Evolutionary conservation across 2,888 invertebrate species (phyloP).

Genomic region (Tetramorium bicarinatum): DNA sequence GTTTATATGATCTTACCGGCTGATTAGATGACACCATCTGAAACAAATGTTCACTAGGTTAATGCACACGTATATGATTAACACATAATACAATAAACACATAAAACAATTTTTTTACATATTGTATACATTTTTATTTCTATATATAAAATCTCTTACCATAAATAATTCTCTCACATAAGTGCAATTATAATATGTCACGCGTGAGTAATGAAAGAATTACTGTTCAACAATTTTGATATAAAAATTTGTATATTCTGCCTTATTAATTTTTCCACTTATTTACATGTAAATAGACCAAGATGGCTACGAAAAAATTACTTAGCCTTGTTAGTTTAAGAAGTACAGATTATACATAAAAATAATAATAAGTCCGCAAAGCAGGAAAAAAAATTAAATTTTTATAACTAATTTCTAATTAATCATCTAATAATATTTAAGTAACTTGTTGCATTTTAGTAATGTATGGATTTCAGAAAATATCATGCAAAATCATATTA

Average conservation of each 20-base stretch:
- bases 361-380: not conserved
- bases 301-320: not conserved
- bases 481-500: too few relatives aligned
- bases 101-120: conserved; percentile 8
- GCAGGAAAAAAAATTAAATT: too few relatives aligned
- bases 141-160: not conserved
- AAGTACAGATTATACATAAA: not conserved
- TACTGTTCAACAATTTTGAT: not conserved
- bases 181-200: not conserved
- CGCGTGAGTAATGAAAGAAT: not conserved
- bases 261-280: not conserved
- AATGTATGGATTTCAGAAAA: too few relatives aligned
- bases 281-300: not conserved
- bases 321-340: not conserved
- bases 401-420: too few relatives aligned
- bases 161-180: not conserved
- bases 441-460: too few relatives aligned
- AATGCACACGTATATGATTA: not conserved
- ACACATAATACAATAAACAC: conserved; percentile 8
- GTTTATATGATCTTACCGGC: conserved; percentile 81
- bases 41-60: conserved; percentile 53
- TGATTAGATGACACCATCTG: conserved; percentile 85
- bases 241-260: not conserved
- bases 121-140: not conserved
- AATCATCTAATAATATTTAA: too few relatives aligned